Conservation (phyloP, 1,140 invertebrate genomes). For the Notospermus geniculatus region DNA sequence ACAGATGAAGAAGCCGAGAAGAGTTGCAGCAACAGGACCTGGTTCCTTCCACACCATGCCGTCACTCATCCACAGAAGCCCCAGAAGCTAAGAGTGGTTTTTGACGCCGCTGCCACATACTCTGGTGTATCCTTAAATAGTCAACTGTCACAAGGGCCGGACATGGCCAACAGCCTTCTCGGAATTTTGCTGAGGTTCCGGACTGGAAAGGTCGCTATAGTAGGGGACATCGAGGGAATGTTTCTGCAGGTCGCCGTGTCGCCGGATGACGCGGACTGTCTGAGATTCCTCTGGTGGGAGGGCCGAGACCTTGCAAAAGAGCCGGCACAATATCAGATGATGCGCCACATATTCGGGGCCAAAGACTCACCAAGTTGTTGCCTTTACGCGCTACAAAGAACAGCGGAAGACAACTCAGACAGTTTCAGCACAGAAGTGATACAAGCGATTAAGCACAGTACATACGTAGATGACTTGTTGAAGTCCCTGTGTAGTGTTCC, state of each 20-base stretch:
- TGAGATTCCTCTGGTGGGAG: constrained; percentile 17
- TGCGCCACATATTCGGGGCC: too few species aligned
- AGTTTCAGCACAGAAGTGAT: background rate
- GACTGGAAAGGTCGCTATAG: constrained; percentile 8
- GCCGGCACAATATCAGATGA: constrained; percentile 15
- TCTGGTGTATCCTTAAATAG: constrained; percentile 15
- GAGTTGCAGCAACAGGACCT: background rate
- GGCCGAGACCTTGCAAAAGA: constrained; percentile 6
- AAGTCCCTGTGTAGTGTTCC: constrained; percentile 7
- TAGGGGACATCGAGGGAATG: too few species aligned
- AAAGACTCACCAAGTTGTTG: constrained; percentile 14
- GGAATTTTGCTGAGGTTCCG: constrained; percentile 17
- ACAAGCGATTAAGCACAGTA: constrained; percentile 11
- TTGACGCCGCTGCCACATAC: too few species aligned
- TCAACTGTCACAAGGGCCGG: too few species aligned
- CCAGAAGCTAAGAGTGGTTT: too few species aligned
- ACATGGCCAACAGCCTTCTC: background rate
- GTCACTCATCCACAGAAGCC: background rate
- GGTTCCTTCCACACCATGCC: constrained; percentile 13
- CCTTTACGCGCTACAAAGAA: constrained; percentile 14
- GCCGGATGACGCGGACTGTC: constrained; percentile 9
- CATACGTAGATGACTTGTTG: constrained; percentile 22
- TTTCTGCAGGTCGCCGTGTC: constrained; percentile 21
- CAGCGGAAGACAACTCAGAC: constrained; percentile 8
- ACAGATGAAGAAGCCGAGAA: background rate